Evolutionary conservation across 2,797 vertebrate genomes (phyloP).

Genomic region (Argentina silus): DNA sequence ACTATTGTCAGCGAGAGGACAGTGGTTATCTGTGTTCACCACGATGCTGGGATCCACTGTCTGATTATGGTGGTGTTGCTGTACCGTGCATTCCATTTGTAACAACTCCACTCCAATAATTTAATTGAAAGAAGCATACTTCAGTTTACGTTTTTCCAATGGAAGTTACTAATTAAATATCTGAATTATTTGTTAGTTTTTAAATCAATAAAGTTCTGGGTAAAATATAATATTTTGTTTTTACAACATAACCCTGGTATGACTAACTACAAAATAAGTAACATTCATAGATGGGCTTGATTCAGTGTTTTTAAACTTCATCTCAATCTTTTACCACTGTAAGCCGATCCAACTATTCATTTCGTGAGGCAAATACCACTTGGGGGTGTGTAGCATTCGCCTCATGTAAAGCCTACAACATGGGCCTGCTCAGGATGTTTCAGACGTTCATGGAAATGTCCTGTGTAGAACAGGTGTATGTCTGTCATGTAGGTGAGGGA

Average conservation of each 20-base stretch:
- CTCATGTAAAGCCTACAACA: no score
- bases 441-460: no score
- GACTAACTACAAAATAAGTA: background rate
- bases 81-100: constrained; percentile 78
- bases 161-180: constrained; percentile 47
- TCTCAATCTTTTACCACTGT: background rate
- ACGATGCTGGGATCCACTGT: constrained; percentile 50
- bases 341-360: background rate
- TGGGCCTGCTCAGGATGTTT: no score
- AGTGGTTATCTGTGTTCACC: constrained; percentile 60
- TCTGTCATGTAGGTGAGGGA: no score
- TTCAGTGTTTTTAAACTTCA: background rate
- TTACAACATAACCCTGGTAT: background rate
- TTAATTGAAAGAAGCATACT: constrained; percentile 46
- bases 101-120: constrained; percentile 49
- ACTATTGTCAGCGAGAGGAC: constrained; percentile 68
- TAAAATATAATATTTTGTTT: background rate
- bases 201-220: constrained; percentile 48
- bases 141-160: constrained; percentile 28
- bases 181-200: constrained; percentile 59
- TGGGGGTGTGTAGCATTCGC: no score
- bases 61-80: constrained; percentile 60
- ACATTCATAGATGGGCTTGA: background rate
- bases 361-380: background rate
- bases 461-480: no score